Base-by-base conservation (phyloP, 2,113 vertebrate genomes). In the Triplophysa dalaica region DNA sequence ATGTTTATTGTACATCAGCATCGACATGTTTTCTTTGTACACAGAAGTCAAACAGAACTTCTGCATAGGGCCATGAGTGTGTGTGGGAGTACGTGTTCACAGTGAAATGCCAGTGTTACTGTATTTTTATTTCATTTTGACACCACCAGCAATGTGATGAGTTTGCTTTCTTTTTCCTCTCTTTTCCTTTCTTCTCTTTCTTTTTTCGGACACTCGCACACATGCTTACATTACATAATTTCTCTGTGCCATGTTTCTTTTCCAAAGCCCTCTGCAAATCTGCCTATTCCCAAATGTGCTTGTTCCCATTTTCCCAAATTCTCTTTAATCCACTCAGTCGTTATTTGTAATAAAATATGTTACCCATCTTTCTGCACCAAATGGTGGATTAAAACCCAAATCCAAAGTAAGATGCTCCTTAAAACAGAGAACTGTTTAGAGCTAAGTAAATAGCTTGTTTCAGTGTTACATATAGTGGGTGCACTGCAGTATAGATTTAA, bases 111-210 rank as follows among this genome's bases (percentile, higher is more conserved):
- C 64, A 52, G 19, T 58, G 38, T 38, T 82, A 60, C 70, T 70
- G 81, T 82, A 61, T 77, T 65, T 67, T 64, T 50, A 22, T 60
- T 79, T 77, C 79, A 78, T 78, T 81, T 65, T 75, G 45, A 10
- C 72, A 70, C 79, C 79, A 82, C 78, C 86, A 77, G 74, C 19
- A 68, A 77, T 77, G 75, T 50, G 29, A 72, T 70, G 79, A 38
- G 33, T 60, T 64, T 54, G 11, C 48, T n/a, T 13, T 45, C 17
- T 77, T 16, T 43, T 61, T 24, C 11, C 41, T 19, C 13, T 11
- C 10, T 33, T 70, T 56, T 17, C 19, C 45, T 65, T n/a, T 67
- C 33, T n/a, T 43, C 41, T 48, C 41, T 12, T 24, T 9, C n/a
- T 26, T 24, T 21, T 11, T 54, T 65, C 58, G 41, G 21, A 50